Percentiles rank a stretch among this genome's conserved stretches.
Evolutionary conservation across 2,113 vertebrate species (phyloP).

Genomic region (Panthera leo): DNA sequence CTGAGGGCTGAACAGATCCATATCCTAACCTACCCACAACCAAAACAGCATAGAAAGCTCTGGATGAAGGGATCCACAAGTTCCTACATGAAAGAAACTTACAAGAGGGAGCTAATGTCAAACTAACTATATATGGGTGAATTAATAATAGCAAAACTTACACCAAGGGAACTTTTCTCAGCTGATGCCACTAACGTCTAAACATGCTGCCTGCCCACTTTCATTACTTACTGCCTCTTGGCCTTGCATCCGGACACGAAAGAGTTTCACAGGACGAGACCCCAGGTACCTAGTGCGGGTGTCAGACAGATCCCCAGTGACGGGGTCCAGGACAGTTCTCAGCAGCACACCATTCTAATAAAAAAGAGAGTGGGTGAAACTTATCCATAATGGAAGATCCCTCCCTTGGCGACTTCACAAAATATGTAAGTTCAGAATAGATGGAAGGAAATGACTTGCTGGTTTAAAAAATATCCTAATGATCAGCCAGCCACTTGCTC

Average conservation of each 20-base stretch:
- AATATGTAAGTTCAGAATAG: not conserved
- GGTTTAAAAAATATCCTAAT: not conserved
- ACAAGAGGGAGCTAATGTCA: not conserved
- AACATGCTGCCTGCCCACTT: not conserved
- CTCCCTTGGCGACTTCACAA: not conserved
- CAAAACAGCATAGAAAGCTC: not conserved
- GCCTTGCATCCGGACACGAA: constrained; percentile 97
- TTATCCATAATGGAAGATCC: not conserved
- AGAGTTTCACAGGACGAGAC: constrained; percentile 97
- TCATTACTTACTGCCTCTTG: constrained; percentile 96
- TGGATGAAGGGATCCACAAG: not conserved
- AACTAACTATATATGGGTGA: not conserved
- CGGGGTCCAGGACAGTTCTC: constrained; percentile 96
- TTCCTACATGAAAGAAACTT: not conserved
- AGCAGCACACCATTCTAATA: constrained; percentile 95
- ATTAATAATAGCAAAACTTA: not conserved
- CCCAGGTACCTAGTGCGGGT: constrained; percentile 97
- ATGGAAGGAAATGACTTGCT: not conserved
- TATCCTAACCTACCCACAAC: not conserved
- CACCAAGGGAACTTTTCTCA: not conserved
- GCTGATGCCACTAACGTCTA: not conserved
- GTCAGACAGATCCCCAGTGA: constrained; percentile 96
- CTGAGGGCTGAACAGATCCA: not conserved
- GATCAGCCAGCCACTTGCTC: not conserved
- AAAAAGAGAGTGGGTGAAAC: not conserved